These are phyloP conservation scores for Phoxinus phoxinus DNA, from an alignment of 2,113 vertebrate species.

Conservation along the genomic window DNA sequence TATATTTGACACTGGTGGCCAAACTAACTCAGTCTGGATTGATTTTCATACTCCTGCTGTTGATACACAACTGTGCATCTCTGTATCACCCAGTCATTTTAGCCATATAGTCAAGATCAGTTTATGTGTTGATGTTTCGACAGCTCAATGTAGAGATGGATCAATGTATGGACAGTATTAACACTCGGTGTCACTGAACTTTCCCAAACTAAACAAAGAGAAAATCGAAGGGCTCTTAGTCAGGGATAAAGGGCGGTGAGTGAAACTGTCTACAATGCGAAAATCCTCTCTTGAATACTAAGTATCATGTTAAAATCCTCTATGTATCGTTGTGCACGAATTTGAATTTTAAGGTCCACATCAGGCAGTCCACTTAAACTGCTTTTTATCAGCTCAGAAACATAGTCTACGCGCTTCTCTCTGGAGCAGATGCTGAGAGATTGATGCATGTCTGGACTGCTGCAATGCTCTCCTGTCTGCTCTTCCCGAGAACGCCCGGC, in stretches of 20 bases:
- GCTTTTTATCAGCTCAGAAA: slow-evolving; percentile 40
- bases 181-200: slow-evolving; percentile 37
- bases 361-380: slow-evolving; percentile 5
- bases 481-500: slow-evolving; percentile 33
- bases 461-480: slow-evolving; percentile 27
- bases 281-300: slow-evolving; percentile 37
- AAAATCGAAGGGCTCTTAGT: slow-evolving; percentile 42
- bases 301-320: slow-evolving; percentile 5
- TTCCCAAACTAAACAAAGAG: slow-evolving; percentile 35
- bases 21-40: slow-evolving; percentile 9
- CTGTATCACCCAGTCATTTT: slow-evolving; percentile 12
- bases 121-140: slow-evolving; percentile 30
- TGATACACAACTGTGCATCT: slow-evolving; percentile 2
- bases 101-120: slow-evolving; percentile 13
- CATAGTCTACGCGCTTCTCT: slow-evolving; percentile 20
- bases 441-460: slow-evolving; percentile 40
- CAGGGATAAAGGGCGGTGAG: slow-evolving; percentile 27
- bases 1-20: slow-evolving; percentile 1
- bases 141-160: slow-evolving; percentile 29
- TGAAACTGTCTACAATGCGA: slow-evolving; percentile 32
- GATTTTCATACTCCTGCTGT: slow-evolving; percentile 6
- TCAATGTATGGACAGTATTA: slow-evolving; percentile 44
- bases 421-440: slow-evolving; percentile 32
- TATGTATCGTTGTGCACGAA: neutral
- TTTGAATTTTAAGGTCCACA: slow-evolving; percentile 23